Base-by-base conservation (phyloP, 1,140 invertebrate species). In the Pararge aegeria region DNA sequence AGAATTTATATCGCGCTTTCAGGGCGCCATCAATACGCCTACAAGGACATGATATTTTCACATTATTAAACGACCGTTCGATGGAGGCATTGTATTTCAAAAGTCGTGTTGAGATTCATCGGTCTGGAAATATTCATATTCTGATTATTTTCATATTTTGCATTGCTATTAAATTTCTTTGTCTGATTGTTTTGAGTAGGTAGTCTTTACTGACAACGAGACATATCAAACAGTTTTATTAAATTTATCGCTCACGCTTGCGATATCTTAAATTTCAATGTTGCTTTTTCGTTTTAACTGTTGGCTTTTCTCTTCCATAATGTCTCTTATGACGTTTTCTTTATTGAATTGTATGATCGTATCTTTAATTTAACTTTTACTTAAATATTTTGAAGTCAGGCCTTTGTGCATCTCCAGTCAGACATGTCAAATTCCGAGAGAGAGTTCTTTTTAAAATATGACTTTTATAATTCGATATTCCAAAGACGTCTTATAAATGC, bases 61-160 rank as follows among this genome's bases (percentile, higher is more conserved):
- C 66, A 73, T 83, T 73, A 74, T 70, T 51, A 57, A 71, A 65
- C 38, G 70, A 71, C 66, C 69, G 66, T 61, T 71, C 66, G 44
- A 64, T 69, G 63, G 65, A 73, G 71, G 78, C 71, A 68, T 84
- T 80, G 76, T 87, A 84, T 85, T 89, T 80, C 78, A 83, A 74
- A 75, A 78, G 83, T 86, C 84, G 86, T 83, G 84, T 68, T 68
- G 72, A 87, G 86, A 89, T 89, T 78, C 80, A 89, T 89, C 84
- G 85, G 69, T 68, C 34, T 64, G 66, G 55, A 60, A 70, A 74
- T 80, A 78, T 81, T 83, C 78, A 83, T 83, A 80, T 34, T 34
- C 7, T 73, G 68, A 75, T 71, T 78, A 83, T 82, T 78, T 74
- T 68, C 74, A 75, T 72, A 72, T 75, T 75, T 68, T 66, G 64